A percentile compares a stretch with the other conserved stretches of the same genome.
These are phyloP conservation scores for Halocaridina rubra DNA, from an alignment of 2,888 invertebrate genomes.

Conservation along the genomic window DNA sequence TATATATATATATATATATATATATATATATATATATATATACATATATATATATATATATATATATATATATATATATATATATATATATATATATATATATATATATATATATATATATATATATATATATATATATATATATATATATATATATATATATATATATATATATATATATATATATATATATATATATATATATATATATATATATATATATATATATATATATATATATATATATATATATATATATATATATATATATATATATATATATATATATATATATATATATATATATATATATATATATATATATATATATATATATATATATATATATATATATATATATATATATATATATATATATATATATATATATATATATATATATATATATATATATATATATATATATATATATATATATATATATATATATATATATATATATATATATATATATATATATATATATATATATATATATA, in stretches of 20 bases:
- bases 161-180: no score
- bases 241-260: no score
- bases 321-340: no score
- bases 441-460: constrained; percentile 13
- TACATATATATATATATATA: constrained; percentile 4
- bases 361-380: background rate
- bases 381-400: background rate
- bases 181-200: no score
- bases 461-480: background rate
- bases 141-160: no score
- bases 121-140: background rate
- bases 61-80: background rate
- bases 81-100: background rate
- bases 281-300: no score
- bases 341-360: no score
- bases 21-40: background rate
- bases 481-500: background rate
- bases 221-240: no score
- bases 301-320: no score
- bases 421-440: constrained; percentile 7
- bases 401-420: background rate
- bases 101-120: constrained; percentile 13
- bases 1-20: background rate
- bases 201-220: no score
- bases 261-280: no score